These are phyloP conservation scores for Pachypanchax playfairii DNA, from an alignment of 2,113 vertebrate species.

Conservation along the genomic window DNA sequence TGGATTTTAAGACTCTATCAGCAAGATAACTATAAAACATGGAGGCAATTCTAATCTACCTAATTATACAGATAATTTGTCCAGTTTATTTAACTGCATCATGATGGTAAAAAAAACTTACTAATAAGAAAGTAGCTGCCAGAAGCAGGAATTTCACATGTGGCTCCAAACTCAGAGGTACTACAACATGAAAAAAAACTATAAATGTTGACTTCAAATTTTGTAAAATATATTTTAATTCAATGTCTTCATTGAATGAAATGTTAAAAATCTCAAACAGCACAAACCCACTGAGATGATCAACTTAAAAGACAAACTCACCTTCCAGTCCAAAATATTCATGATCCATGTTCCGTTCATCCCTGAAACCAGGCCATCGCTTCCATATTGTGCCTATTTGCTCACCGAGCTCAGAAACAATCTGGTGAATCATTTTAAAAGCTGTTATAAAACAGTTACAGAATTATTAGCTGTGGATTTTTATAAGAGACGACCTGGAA, in stretches of 20 bases:
- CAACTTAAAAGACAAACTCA: too few relatives aligned
- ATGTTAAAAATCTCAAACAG: too few relatives aligned
- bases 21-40: too few relatives aligned
- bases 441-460: neutral
- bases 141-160: slow-evolving; percentile 75
- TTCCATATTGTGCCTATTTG: slow-evolving; percentile 74
- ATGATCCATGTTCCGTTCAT: slow-evolving; percentile 82
- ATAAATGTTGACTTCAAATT: too few relatives aligned
- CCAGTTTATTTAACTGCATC: neutral
- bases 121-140: slow-evolving; percentile 77
- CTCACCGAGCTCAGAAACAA: slow-evolving; percentile 71
- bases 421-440: slow-evolving; percentile 47
- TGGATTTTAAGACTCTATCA: too few relatives aligned
- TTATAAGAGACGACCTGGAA: slow-evolving; percentile 73
- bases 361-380: slow-evolving; percentile 81
- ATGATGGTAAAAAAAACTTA: slow-evolving; percentile 33
- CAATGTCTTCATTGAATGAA: too few relatives aligned
- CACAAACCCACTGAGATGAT: too few relatives aligned
- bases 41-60: neutral
- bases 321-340: slow-evolving; percentile 83
- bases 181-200: slow-evolving; percentile 53
- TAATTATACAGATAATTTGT: neutral
- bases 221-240: too few relatives aligned
- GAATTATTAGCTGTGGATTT: too few relatives aligned
- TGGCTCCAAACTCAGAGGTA: slow-evolving; percentile 67